A percentile compares a stretch with the other conserved stretches of the same genome.
Evolutionary conservation across 2,113 vertebrate genomes (phyloP).

Genomic region (Pygoscelis adeliae): DNA sequence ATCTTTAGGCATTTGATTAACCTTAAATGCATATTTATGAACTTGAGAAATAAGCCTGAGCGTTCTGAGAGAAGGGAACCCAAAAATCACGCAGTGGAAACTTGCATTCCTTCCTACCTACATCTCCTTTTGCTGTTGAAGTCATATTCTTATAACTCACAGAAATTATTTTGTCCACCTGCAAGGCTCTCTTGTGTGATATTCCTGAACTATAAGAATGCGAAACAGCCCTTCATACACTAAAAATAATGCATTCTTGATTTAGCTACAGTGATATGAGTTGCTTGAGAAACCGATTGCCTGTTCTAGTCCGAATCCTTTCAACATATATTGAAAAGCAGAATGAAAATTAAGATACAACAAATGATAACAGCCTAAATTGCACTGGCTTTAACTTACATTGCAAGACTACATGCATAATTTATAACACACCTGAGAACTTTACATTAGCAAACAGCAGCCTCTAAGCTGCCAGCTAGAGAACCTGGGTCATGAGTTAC

Average conservation of each 20-base stretch:
- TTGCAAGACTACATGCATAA: neutral
- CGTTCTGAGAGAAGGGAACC: neutral
- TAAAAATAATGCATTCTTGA: neutral
- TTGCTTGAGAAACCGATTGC: neutral
- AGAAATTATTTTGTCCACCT: neutral
- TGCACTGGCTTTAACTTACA: neutral
- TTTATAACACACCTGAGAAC: neutral
- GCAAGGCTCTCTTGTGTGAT: neutral
- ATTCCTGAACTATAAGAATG: neutral
- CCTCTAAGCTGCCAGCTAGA: neutral
- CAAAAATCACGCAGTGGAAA: neutral
- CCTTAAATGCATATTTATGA: neutral
- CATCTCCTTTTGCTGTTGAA: neutral
- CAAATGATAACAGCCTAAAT: neutral
- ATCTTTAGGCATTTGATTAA: neutral
- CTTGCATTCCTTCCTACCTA: neutral
- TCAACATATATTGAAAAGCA: neutral
- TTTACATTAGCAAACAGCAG: neutral
- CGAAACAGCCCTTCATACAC: neutral
- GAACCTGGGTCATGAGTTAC: neutral
- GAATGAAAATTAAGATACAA: neutral
- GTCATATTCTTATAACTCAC: accelerated
- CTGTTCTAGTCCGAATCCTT: neutral
- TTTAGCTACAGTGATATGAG: neutral
- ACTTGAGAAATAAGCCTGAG: neutral